A percentile compares a stretch with the other conserved stretches of the same genome.
These are phyloP conservation scores for Lophochroa leadbeateri DNA, from an alignment of 2,113 vertebrate species.

Conservation along the genomic window DNA sequence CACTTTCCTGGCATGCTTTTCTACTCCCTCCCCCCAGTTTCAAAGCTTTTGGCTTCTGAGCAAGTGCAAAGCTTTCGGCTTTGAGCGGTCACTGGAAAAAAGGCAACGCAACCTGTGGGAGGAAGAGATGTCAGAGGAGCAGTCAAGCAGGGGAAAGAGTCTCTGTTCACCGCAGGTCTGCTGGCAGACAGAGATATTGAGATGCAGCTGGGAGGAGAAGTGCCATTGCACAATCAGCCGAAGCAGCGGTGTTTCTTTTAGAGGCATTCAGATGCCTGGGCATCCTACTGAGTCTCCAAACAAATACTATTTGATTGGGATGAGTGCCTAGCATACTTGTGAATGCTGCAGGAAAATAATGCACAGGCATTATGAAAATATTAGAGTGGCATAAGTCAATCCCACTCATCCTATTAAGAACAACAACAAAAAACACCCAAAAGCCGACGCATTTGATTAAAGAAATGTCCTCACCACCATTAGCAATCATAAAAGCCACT, in stretches of 20 bases:
- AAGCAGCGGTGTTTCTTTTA: slow-evolving; percentile 28
- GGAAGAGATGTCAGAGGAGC: neutral
- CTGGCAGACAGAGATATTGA: neutral
- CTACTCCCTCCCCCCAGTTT: neutral
- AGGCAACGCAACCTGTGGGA: neutral
- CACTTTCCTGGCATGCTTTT: neutral
- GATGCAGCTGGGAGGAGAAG: slow-evolving; percentile 34
- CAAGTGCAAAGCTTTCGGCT: neutral
- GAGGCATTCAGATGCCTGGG: slow-evolving; percentile 3
- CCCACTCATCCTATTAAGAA: neutral
- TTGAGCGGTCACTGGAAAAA: neutral
- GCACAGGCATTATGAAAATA: neutral
- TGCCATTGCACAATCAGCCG: slow-evolving; percentile 41
- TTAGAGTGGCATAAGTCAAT: neutral
- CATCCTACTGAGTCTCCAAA: slow-evolving; percentile 18
- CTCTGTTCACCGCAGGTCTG: slow-evolving; percentile 10
- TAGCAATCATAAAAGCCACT: slow-evolving; percentile 38
- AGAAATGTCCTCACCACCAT: neutral
- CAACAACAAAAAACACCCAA: neutral
- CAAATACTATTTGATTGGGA: slow-evolving; percentile 42
- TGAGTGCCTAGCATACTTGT: slow-evolving; percentile 2
- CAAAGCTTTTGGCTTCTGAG: neutral
- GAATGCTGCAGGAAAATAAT: slow-evolving; percentile 29
- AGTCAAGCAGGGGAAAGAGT: neutral
- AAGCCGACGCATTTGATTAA: neutral